phyloP scores from a whole-genome alignment of 2,888 invertebrate species.

The Synergus gifuensis region DNA sequence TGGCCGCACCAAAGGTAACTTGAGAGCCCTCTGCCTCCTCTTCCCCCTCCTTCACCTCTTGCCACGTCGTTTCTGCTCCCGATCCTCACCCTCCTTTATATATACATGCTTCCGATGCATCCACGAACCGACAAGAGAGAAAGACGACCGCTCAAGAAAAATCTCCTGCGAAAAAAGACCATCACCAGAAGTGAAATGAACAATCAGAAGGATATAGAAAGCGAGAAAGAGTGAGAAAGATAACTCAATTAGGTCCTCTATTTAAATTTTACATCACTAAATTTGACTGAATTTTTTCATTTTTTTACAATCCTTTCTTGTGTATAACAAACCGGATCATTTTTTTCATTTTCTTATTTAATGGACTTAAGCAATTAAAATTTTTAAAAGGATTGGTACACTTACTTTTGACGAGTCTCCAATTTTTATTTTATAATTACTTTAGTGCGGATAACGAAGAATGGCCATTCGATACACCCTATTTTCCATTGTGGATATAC shows the following conservation, averaged over 20 bases:
- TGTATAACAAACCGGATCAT: not conserved
- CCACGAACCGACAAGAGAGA: slow-evolving; percentile 53
- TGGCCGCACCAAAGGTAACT: slow-evolving; percentile 75
- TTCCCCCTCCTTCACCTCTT: slow-evolving; percentile 58
- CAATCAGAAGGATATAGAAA: slow-evolving; percentile 43
- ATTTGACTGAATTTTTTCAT: too few species aligned
- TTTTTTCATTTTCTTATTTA: not conserved
- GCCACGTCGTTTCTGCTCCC: slow-evolving; percentile 54
- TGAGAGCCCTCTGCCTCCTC: slow-evolving; percentile 72
- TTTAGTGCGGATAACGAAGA: slow-evolving; percentile 66
- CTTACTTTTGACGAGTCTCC: not conserved
- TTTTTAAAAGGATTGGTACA: not conserved
- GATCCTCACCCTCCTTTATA: slow-evolving; percentile 36
- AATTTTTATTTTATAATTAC: slow-evolving; percentile 62
- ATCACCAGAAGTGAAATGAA: slow-evolving; percentile 43
- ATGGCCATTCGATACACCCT: slow-evolving; percentile 62
- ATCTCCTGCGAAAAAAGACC: slow-evolving; percentile 42
- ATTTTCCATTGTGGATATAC: slow-evolving; percentile 33
- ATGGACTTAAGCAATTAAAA: not conserved
- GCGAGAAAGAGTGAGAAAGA: slow-evolving; percentile 11
- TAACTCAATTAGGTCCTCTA: slow-evolving; percentile 4
- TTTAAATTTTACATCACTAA: not conserved
- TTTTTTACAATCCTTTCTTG: too few species aligned
- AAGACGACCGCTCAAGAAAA: slow-evolving; percentile 48
- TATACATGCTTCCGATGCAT: slow-evolving; percentile 46